phyloP scores from a whole-genome alignment of 1,140 invertebrate species.

The Aphaenogaster ashmeadi region DNA sequence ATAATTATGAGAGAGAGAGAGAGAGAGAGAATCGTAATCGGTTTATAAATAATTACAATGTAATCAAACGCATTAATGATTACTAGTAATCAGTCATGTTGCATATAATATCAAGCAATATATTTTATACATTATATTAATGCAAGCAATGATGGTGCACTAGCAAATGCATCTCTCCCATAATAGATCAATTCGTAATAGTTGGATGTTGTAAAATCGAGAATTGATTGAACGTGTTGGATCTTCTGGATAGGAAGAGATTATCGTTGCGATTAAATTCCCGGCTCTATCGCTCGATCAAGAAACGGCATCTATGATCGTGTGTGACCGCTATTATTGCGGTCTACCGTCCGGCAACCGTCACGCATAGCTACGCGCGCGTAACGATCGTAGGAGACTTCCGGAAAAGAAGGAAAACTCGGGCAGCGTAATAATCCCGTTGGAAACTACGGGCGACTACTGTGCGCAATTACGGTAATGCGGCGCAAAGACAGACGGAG shows the following conservation, averaged over 20 bases:
- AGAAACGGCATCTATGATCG: conserved; percentile 25
- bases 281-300: conserved; percentile 16
- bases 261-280: conserved; percentile 30
- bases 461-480: conserved; percentile 63
- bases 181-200: conserved; percentile 1
- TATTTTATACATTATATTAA: conserved; percentile 11
- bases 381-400: conserved; percentile 57
- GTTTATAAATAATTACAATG: conserved; percentile 36
- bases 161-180: background rate
- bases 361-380: conserved; percentile 49
- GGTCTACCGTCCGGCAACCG: conserved; percentile 44
- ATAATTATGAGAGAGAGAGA: background rate
- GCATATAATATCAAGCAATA: conserved; percentile 8
- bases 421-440: conserved; percentile 49
- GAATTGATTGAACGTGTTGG: conserved; percentile 7
- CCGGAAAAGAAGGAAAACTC: conserved; percentile 59
- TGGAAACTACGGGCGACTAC: conserved; percentile 46
- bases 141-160: background rate
- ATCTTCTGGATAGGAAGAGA: background rate
- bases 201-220: conserved; percentile 3
- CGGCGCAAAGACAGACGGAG: background rate
- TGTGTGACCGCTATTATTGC: conserved; percentile 57
- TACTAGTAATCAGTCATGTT: conserved; percentile 9
- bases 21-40: background rate
- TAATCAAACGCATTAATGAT: conserved; percentile 28